phyloP scores from a whole-genome alignment of 2,888 invertebrate genomes.

The Phlogophora meticulosa region DNA sequence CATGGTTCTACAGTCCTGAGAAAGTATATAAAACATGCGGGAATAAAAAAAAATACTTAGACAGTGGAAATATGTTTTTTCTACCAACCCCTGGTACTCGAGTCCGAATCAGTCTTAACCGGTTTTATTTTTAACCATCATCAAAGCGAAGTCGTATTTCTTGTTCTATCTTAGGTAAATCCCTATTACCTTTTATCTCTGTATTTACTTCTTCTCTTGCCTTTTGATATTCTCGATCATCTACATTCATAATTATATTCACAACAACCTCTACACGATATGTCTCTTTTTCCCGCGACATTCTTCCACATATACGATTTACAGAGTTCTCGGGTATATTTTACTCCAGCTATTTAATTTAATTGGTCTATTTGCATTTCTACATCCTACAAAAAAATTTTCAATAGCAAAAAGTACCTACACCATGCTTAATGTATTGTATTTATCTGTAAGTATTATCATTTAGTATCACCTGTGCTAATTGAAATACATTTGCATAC shows the following conservation, averaged over 20 bases:
- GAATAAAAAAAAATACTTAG: no score
- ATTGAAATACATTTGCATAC: slow-evolving; percentile 55
- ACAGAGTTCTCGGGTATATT: background rate
- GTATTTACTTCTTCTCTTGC: background rate
- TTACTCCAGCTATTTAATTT: background rate
- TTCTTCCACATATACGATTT: background rate
- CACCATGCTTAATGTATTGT: slow-evolving; percentile 4
- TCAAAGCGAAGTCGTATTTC: no score
- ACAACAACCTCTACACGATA: no score
- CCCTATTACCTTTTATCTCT: background rate
- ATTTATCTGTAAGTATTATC: slow-evolving; percentile 14
- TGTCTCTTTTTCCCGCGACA: no score
- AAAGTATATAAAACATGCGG: no score
- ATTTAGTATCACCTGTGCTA: slow-evolving; percentile 51
- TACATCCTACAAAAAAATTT: slow-evolving; percentile 14
- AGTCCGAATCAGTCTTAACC: no score
- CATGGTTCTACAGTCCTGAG: no score
- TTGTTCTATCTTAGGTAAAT: background rate
- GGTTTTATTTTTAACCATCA: no score
- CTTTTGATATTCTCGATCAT: no score
- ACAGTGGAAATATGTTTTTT: no score
- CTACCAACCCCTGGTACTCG: no score
- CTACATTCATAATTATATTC: no score
- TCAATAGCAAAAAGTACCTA: slow-evolving; percentile 17
- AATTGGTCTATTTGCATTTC: slow-evolving; percentile 23